These are phyloP conservation scores for Mixornis gularis DNA, from an alignment of 2,113 vertebrate genomes.

Conservation along the genomic window DNA sequence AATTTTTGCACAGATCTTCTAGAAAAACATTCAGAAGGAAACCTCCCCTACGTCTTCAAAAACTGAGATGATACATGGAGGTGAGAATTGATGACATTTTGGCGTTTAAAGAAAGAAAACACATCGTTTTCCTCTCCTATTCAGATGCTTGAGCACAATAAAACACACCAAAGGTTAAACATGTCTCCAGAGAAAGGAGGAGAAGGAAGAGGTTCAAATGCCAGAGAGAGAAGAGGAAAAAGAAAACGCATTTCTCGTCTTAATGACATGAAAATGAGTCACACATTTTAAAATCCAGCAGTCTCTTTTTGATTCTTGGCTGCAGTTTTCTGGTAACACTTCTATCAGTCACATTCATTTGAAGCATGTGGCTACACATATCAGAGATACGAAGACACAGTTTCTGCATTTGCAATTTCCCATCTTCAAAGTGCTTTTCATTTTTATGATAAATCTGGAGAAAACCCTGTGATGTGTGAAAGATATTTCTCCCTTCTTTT, in stretches of 20 bases:
- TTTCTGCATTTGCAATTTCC: conserved; percentile 30
- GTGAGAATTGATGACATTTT: background rate
- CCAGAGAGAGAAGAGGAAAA: background rate
- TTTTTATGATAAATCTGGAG: conserved; percentile 11
- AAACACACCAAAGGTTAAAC: conserved; percentile 12
- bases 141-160: background rate
- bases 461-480: conserved; percentile 8
- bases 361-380: background rate
- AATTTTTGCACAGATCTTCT: background rate
- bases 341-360: conserved; percentile 46
- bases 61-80: background rate
- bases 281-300: conserved; percentile 26
- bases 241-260: background rate
- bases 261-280: conserved; percentile 18
- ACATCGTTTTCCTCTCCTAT: background rate
- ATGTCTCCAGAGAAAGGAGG: background rate
- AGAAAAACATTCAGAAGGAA: background rate
- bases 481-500: background rate
- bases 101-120: conserved; percentile 26
- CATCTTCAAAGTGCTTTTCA: background rate
- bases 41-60: background rate
- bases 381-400: background rate
- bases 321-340: background rate
- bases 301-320: background rate
- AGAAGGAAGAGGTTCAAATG: conserved; percentile 1